These are phyloP conservation scores for Ibycter americanus DNA, from an alignment of 2,797 vertebrate species.

Conservation along the genomic window DNA sequence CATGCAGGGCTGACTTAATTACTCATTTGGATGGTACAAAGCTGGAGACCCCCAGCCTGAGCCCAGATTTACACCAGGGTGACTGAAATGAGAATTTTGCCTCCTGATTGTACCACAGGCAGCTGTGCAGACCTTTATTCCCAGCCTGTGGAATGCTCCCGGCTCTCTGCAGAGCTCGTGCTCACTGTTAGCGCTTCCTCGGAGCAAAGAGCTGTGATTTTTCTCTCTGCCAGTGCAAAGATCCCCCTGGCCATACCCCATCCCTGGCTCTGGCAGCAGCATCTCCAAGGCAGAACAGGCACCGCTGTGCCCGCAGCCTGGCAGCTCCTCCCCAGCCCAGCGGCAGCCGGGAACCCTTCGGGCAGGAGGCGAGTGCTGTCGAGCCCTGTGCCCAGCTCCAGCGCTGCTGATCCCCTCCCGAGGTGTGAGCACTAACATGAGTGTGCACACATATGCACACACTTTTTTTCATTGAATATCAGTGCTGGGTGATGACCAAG, in stretches of 20 bases:
- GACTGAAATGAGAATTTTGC: neutral
- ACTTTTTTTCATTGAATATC: neutral
- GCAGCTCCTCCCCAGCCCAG: neutral
- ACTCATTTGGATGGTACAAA: constrained; percentile 10
- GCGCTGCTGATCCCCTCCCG: neutral
- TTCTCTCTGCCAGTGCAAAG: neutral
- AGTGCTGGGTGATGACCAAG: neutral
- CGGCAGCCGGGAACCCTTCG: accelerated
- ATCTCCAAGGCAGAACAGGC: neutral
- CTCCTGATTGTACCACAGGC: neutral
- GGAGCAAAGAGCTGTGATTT: neutral
- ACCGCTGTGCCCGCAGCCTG: neutral
- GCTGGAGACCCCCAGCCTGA: neutral
- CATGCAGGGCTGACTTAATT: neutral
- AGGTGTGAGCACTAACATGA: accelerated
- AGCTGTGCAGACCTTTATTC: neutral
- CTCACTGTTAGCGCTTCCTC: neutral
- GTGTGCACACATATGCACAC: accelerated
- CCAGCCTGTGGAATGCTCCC: neutral
- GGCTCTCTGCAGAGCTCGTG: neutral
- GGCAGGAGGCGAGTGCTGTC: neutral
- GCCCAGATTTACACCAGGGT: neutral
- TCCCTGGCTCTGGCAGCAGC: neutral
- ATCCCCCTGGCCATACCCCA: too few species aligned
- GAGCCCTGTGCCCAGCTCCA: neutral